These are phyloP conservation scores for Pangasius mekongensis DNA, from an alignment of 2,797 vertebrate species.

Conservation along the genomic window DNA sequence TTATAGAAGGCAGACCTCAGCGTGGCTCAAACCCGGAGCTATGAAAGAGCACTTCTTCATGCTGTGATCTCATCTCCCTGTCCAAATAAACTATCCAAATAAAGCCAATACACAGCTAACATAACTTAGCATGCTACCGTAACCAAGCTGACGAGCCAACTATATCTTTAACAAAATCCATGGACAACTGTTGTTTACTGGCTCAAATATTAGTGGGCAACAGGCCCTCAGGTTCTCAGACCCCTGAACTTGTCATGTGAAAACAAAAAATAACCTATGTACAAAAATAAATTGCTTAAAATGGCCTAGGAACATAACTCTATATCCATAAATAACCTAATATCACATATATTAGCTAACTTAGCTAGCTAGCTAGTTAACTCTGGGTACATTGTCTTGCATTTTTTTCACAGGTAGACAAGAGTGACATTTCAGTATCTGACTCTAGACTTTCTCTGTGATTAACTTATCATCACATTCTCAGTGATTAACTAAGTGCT, in stretches of 20 bases:
- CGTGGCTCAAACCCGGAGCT: conserved; percentile 7
- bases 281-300: not conserved
- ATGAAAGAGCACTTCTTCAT: conserved; percentile 23
- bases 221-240: not conserved
- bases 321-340: not conserved
- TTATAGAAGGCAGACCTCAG: conserved; percentile 52
- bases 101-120: not conserved
- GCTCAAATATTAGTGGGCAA: not conserved
- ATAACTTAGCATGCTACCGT: conserved; percentile 10
- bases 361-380: not conserved
- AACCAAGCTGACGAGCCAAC: conserved; percentile 2
- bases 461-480: not conserved
- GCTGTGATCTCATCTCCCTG: conserved; percentile 17
- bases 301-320: not conserved
- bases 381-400: not conserved
- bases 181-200: conserved; percentile 18
- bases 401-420: not conserved
- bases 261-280: not conserved
- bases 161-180: not conserved
- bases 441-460: not conserved
- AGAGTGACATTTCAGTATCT: not conserved
- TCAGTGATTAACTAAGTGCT: not conserved
- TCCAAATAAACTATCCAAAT: conserved; percentile 38
- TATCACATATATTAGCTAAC: not conserved
- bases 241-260: not conserved